Evolutionary conservation across 1,140 invertebrate species (phyloP).

Genomic region (Drosophila erecta): DNA sequence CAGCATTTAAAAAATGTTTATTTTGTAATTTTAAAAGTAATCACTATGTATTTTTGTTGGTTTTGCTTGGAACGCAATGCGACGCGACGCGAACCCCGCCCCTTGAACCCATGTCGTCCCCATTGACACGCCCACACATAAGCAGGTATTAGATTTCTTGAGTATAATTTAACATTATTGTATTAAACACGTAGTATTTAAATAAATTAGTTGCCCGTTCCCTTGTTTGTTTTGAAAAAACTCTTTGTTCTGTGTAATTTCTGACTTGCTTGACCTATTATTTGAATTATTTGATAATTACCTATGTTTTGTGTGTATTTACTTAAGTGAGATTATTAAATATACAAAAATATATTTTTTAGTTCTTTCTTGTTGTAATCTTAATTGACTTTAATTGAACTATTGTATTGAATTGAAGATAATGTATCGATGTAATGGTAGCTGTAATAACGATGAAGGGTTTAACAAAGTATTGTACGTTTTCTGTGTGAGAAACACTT

Average conservation of each 20-base stretch:
- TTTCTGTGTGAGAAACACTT: conserved; percentile 75
- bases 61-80: conserved; percentile 39
- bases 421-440: conserved; percentile 57
- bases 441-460: conserved; percentile 55
- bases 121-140: conserved; percentile 37
- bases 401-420: conserved; percentile 61
- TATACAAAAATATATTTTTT: conserved; percentile 43
- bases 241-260: conserved; percentile 58
- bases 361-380: conserved; percentile 76
- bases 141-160: conserved; percentile 65
- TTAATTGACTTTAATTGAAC: conserved; percentile 55
- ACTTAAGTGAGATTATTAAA: conserved; percentile 80
- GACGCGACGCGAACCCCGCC: conserved; percentile 14
- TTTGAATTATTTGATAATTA: conserved; percentile 26
- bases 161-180: conserved; percentile 54
- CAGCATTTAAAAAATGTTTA: conserved; percentile 82
- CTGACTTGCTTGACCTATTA: conserved; percentile 36
- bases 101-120: conserved; percentile 1
- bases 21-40: conserved; percentile 68
- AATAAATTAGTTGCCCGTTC: conserved; percentile 37
- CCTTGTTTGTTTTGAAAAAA: conserved; percentile 67
- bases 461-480: conserved; percentile 73
- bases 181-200: conserved; percentile 52
- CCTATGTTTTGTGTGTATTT: conserved; percentile 55
- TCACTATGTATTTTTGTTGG: conserved; percentile 44